Evolutionary conservation across 2,797 vertebrate genomes (phyloP).

Genomic region (Myoxocephalus aenaeus): DNA sequence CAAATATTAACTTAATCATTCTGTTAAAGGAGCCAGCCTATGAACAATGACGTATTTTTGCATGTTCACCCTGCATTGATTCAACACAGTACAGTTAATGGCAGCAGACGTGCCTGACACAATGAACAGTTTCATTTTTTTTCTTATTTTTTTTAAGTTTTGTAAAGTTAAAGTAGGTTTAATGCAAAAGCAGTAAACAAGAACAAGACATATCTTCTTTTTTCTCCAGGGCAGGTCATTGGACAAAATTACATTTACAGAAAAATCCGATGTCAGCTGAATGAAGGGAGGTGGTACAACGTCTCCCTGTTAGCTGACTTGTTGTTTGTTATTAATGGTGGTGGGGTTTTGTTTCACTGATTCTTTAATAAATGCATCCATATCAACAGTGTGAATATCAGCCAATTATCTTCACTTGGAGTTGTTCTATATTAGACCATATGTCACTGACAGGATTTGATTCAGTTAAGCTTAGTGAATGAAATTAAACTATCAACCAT

Average conservation of each 20-base stretch:
- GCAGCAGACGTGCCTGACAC: slow-evolving; percentile 19
- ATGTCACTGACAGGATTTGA: not conserved
- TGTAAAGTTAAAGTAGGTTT: slow-evolving; percentile 10
- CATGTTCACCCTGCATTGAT: slow-evolving; percentile 18
- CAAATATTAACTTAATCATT: not conserved
- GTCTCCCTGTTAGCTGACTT: not conserved
- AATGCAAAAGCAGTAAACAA: not conserved
- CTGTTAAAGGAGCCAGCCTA: slow-evolving; percentile 1
- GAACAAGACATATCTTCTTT: not conserved
- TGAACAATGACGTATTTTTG: slow-evolving; percentile 9
- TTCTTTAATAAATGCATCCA: slow-evolving; percentile 36
- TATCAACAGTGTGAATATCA: not conserved
- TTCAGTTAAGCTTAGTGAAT: not conserved
- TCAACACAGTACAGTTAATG: not conserved
- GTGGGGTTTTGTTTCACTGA: slow-evolving; percentile 21
- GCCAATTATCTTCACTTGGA: not conserved
- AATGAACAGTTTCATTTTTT: slow-evolving; percentile 1
- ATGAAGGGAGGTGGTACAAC: not conserved
- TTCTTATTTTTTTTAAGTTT: slow-evolving; percentile 5
- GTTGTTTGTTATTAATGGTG: slow-evolving; percentile 19
- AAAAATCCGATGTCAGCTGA: not conserved
- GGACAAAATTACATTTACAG: slow-evolving; percentile 6
- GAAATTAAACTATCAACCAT: not conserved
- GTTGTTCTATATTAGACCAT: not conserved
- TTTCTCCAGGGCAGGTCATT: not conserved